Evolutionary conservation across 2,113 vertebrate species (phyloP).

Genomic region (Callipepla squamata): DNA sequence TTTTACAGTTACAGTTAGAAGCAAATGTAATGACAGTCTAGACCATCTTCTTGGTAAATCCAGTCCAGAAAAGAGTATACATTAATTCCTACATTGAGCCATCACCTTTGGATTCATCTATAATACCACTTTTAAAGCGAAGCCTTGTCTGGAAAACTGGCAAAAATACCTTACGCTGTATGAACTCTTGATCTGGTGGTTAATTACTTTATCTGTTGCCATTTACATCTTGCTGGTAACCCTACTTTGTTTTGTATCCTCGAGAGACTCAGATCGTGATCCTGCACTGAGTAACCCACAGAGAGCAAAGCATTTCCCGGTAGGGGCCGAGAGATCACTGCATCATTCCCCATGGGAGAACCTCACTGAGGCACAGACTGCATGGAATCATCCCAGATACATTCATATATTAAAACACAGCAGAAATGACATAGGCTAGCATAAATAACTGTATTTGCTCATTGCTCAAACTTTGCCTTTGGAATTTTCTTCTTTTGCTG

Average conservation of each 20-base stretch:
- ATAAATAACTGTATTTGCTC: background rate
- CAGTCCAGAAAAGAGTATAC: background rate
- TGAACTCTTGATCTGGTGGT: background rate
- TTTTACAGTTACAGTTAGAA: background rate
- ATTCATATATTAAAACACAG: background rate
- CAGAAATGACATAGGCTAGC: background rate
- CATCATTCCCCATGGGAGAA: conserved; percentile 3
- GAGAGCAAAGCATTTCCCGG: background rate
- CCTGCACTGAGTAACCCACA: fast-evolving
- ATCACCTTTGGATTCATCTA: background rate
- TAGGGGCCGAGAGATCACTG: background rate
- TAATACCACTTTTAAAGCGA: background rate
- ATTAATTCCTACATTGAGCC: background rate
- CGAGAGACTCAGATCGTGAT: background rate
- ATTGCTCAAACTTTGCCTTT: conserved; percentile 17
- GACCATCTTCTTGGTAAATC: background rate
- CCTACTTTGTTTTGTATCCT: background rate
- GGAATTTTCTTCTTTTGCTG: conserved; percentile 10
- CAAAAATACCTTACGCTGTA: background rate
- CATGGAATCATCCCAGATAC: background rate
- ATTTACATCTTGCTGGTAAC: background rate
- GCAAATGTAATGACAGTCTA: background rate
- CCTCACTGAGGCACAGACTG: background rate
- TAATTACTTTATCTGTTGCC: background rate
- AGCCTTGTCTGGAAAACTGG: background rate